Percentiles rank a stretch among this genome's conserved stretches.
Conservation (phyloP, 2,113 vertebrate species). For the Pangasianodon gigas region DNA sequence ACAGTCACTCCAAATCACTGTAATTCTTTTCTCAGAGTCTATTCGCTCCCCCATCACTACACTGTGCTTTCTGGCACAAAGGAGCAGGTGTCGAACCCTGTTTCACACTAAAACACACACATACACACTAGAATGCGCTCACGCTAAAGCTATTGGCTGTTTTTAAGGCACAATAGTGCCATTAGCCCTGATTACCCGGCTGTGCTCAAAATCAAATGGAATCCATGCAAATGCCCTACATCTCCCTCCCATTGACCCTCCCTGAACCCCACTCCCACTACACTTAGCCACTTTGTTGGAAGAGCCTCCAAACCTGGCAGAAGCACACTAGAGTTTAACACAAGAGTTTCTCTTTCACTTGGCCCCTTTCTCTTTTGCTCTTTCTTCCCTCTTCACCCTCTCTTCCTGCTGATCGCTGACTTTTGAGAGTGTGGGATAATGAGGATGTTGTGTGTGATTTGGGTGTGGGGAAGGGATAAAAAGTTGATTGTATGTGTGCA, state of each 20-base stretch:
- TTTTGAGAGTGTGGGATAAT: constrained; percentile 66
- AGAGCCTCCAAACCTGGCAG: constrained; percentile 72
- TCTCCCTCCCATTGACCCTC: constrained; percentile 46
- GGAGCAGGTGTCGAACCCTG: constrained; percentile 86
- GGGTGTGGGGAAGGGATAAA: constrained; percentile 61
- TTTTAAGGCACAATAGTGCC: constrained; percentile 68
- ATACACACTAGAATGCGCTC: constrained; percentile 45
- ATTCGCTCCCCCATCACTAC: constrained; percentile 62
- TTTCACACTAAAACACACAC: constrained; percentile 64
- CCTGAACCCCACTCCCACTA: constrained; percentile 46
- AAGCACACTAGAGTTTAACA: constrained; percentile 71
- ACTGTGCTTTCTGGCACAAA: constrained; percentile 75
- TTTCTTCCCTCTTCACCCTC: constrained; percentile 46
- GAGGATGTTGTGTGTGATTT: constrained; percentile 55
- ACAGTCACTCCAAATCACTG: constrained; percentile 67
- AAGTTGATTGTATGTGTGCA: constrained; percentile 63
- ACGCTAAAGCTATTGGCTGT: constrained; percentile 67
- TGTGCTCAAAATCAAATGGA: constrained; percentile 58
- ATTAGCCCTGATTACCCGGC: constrained; percentile 75
- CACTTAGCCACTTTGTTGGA: constrained; percentile 72
- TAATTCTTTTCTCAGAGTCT: constrained; percentile 68
- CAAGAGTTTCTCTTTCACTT: constrained; percentile 54
- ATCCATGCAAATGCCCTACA: constrained; percentile 57
- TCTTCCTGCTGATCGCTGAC: constrained; percentile 78
- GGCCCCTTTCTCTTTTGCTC: constrained; percentile 56